Conservation (phyloP, 2,113 vertebrate genomes). For the Megalops atlanticus region DNA sequence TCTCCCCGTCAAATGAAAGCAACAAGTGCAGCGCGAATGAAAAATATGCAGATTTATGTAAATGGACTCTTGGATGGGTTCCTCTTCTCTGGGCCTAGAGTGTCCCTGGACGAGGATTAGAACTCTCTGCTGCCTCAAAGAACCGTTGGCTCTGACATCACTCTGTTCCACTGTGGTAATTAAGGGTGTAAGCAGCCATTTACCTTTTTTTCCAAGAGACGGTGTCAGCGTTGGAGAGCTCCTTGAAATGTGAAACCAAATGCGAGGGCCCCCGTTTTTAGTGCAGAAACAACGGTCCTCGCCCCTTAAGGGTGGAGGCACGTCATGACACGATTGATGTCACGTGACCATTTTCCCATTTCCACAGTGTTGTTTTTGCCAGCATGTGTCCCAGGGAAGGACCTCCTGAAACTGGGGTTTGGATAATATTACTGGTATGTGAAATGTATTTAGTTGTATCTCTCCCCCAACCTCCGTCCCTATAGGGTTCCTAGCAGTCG, state of each 20-base stretch:
- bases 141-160: conserved; percentile 31
- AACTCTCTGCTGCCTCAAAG: conserved; percentile 43
- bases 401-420: neutral
- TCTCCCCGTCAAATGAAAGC: conserved; percentile 6
- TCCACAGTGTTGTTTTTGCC: neutral
- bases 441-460: too few relatives aligned
- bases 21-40: conserved; percentile 62
- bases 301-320: neutral
- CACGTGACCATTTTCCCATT: neutral
- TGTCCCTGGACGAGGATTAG: conserved; percentile 64
- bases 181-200: conserved; percentile 3
- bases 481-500: too few relatives aligned
- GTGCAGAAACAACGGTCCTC: neutral
- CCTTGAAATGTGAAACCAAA: neutral
- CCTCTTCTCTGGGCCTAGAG: conserved; percentile 40
- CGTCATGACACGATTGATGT: neutral
- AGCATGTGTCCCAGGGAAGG: neutral
- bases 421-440: too few relatives aligned
- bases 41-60: conserved; percentile 74
- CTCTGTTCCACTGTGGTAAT: neutral
- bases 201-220: neutral
- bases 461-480: too few relatives aligned
- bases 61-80: conserved; percentile 60
- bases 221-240: neutral
- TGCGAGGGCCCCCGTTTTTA: neutral